Evolutionary conservation across 2,797 vertebrate species (phyloP), one percentile per base, ranked within the genome.

Genomic region (Synanceia verrucosa): DNA sequence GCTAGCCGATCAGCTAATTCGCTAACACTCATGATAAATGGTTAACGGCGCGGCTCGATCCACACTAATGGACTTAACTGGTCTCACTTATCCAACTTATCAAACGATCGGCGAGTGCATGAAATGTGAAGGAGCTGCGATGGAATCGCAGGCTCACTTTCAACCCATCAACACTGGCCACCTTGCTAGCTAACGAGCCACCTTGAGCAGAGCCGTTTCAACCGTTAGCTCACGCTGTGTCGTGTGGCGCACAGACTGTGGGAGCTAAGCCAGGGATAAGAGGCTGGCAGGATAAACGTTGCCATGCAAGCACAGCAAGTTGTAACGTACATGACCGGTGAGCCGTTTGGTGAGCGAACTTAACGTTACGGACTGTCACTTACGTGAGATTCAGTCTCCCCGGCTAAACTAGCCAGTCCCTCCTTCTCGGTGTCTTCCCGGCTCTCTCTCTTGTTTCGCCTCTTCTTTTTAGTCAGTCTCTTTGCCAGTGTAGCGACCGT

Each of bases 331-430:
- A 18, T 19, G 4, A 39, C 23, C 39, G 52, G 50, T 86, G 71
- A 86, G 73, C 76, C 24, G 65, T 57, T 69, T 12, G 61, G 36
- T 34, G 56, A 71, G 44, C 64, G 68, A 76, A 51, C 51, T 60
- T 60, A 39, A 33, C 50, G 36, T 43, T 52, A 39, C 28, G 33
- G 33, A 55, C 47, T 69, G 78, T 67, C 64, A 92, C 92, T 92
- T 92, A 93, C 92, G 78, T 90, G 85, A 71, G 72, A 78, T 83
- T 87, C 68, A 24, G 79, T 87, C 79, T 87, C 86, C 81, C 89
- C 90, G 88, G 91, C 91, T 87, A 77, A 81, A 87, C 67, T 59
- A 89, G 91, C 91, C 91, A 86, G 90, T 88, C 86, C 76, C 92
- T 88, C 86, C 90, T 87, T 72, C 84, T 78, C 79, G 51, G 66